phyloP scores from a whole-genome alignment of 2,113 vertebrate species.

The Callospermophilus lateralis region DNA sequence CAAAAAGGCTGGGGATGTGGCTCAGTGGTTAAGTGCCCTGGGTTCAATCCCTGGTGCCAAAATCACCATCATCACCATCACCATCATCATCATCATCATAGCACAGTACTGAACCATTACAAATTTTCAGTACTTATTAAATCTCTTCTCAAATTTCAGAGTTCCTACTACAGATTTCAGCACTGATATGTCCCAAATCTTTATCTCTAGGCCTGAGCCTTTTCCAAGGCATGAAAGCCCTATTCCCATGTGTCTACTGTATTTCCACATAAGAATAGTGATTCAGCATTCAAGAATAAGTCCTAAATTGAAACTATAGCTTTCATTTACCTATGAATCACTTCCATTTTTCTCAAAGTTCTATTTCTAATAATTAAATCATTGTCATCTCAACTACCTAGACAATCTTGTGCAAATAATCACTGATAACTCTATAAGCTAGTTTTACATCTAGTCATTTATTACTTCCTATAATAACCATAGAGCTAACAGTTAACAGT shows the following conservation, averaged over 20 bases:
- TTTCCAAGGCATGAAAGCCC: not conserved
- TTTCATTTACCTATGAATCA: not conserved
- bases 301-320: slow-evolving; percentile 32
- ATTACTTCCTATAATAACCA: not conserved
- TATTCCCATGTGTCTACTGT: not conserved
- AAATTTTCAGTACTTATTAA: not conserved
- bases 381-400: not conserved
- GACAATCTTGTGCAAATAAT: not conserved
- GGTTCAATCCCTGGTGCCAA: too few relatives aligned
- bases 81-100: not conserved
- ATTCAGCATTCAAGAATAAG: not conserved
- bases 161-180: not conserved
- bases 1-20: too few relatives aligned
- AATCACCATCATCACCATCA: too few relatives aligned
- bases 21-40: too few relatives aligned
- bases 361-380: slow-evolving; percentile 39
- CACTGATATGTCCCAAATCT: not conserved
- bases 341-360: slow-evolving; percentile 1
- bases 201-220: not conserved
- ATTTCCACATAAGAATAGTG: not conserved
- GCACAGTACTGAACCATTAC: not conserved
- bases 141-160: not conserved
- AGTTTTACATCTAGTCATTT: slow-evolving; percentile 1
- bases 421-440: not conserved
- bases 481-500: not conserved